These are phyloP conservation scores for Lasioglossum albipes DNA, from an alignment of 1,140 invertebrate genomes.

Conservation along the genomic window DNA sequence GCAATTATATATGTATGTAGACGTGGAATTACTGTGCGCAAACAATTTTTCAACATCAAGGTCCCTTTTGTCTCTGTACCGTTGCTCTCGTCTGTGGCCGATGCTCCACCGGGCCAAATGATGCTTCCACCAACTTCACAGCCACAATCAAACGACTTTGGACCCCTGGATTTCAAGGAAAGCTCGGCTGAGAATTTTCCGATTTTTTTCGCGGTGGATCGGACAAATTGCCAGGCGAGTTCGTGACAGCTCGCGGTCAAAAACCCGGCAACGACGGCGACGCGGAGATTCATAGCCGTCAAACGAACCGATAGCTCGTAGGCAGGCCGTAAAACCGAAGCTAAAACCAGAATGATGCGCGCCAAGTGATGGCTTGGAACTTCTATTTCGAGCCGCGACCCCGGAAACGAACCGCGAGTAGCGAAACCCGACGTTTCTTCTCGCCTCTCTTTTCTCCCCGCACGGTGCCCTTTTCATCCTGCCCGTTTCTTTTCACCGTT, in stretches of 20 bases:
- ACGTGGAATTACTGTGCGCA: too few species aligned
- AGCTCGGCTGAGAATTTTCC: not conserved
- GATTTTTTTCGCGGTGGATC: constrained; percentile 2
- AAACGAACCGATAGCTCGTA: constrained; percentile 70
- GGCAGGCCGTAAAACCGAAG: constrained; percentile 76
- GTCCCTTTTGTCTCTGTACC: too few species aligned
- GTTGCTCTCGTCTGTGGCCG: too few species aligned
- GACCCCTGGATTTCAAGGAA: not conserved
- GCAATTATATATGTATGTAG: too few species aligned
- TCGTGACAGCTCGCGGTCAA: constrained; percentile 47
- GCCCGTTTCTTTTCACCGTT: constrained; percentile 34
- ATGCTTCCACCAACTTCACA: too few species aligned
- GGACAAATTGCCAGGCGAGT: constrained; percentile 28
- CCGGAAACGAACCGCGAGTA: constrained; percentile 73
- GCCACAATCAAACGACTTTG: not conserved
- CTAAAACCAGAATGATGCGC: constrained; percentile 75
- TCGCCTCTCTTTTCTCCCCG: not conserved
- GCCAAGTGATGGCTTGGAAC: constrained; percentile 67
- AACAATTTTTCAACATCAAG: too few species aligned
- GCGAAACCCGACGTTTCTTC: constrained; percentile 43
- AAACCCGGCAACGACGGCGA: constrained; percentile 53
- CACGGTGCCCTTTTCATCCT: not conserved
- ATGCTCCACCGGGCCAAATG: too few species aligned
- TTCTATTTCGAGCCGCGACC: constrained; percentile 77
- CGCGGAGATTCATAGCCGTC: constrained; percentile 66